Base-by-base conservation (phyloP, 2,888 invertebrate species). In the Calameuta filiformis region DNA sequence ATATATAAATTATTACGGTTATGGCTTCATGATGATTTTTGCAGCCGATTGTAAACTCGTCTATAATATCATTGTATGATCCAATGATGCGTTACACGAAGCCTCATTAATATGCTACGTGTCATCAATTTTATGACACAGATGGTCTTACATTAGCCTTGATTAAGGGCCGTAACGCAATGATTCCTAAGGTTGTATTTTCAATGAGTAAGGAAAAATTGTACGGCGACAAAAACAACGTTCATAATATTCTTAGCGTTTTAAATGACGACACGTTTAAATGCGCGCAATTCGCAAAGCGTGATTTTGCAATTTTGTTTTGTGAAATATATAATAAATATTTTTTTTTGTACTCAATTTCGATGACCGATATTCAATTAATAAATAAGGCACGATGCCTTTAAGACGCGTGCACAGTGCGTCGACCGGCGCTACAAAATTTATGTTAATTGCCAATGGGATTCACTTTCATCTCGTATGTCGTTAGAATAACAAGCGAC, bases 401-500 rank as follows among this genome's bases (percentile, higher is more conserved):
- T 74, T 74, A 76, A 77, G 76, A 76, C 37, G 37, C 75, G 73
- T 76, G 69, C 35, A 35, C 75, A 30, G 68, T 33, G 56, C 75
- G 35, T 35, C 74, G 74, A 74, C 35, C 74, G 75, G 15, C 75
- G 75, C n/a, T 30, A 35, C 79, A 33, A 80, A 81, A 75, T 79
- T 79, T 80, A 77, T 80, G 77, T 77, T 73, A 74, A 77, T 75
- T 73, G 78, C 69, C 79, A 79, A 76, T 35, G 77, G 79, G 81
- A 83, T 85, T 86, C 85, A 83, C 85, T 86, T 85, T 85, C 85
- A 81, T 86, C 79, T 73, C 56, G 79, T 77, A 79, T 81, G 83
- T 81, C 82, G 79, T 81, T 82, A 76, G 83, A 86, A 86, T 88
- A 84, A 81, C 79, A 84, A 85, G 77, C 79, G 75, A 69, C 68